These are phyloP conservation scores for Nipponia nippon DNA, from an alignment of 2,113 vertebrate species.

Conservation along the genomic window DNA sequence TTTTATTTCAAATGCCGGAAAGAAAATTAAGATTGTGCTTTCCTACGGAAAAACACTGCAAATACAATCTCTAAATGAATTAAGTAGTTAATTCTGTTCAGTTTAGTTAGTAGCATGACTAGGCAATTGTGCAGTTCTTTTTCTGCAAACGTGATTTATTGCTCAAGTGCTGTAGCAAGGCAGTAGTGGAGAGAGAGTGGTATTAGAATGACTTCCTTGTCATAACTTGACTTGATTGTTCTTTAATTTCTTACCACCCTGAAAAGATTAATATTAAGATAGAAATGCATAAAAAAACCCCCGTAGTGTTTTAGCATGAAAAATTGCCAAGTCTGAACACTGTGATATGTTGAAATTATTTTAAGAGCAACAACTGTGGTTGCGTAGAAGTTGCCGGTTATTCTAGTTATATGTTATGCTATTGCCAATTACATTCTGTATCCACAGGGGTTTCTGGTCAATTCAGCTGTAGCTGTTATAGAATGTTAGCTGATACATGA, in stretches of 20 bases:
- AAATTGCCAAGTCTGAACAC: not conserved
- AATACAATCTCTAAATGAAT: not conserved
- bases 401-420: not conserved
- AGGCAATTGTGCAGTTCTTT: not conserved
- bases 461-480: not conserved
- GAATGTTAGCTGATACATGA: not conserved
- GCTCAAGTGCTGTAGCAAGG: not conserved
- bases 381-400: not conserved
- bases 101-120: not conserved
- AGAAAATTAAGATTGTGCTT: not conserved
- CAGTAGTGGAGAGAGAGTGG: not conserved
- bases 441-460: not conserved
- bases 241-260: not conserved
- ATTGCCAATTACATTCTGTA: not conserved
- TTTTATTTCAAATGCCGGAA: not conserved
- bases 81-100: not conserved
- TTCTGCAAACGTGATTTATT: not conserved
- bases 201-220: not conserved
- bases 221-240: not conserved
- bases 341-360: not conserved
- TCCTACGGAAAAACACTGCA: not conserved
- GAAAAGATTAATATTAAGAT: not conserved
- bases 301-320: not conserved
- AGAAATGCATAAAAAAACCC: not conserved
- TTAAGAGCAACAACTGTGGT: not conserved